phyloP scores from a whole-genome alignment of 2,797 vertebrate genomes.

The Pelochelys cantorii region DNA sequence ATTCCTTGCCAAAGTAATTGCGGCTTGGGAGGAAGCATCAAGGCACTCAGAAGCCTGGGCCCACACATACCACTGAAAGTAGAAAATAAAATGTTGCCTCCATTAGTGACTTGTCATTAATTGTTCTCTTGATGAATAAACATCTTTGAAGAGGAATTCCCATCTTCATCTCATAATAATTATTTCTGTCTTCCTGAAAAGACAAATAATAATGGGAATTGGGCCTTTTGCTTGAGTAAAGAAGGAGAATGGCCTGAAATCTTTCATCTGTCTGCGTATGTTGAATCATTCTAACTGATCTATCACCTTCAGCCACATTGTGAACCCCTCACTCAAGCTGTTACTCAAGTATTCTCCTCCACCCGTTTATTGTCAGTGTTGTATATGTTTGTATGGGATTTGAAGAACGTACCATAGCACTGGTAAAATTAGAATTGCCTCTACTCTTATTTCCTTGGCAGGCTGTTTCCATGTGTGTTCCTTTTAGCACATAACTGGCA shows the following conservation, averaged over 20 bases:
- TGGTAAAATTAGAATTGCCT: conserved; percentile 49
- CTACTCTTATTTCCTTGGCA: conserved; percentile 33
- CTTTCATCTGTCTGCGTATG: no score
- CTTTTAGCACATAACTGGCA: conserved; percentile 32
- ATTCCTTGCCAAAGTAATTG: conserved; percentile 55
- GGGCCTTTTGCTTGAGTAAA: no score
- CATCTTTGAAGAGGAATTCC: conserved; percentile 53
- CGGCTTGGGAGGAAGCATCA: conserved; percentile 57
- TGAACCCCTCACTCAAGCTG: no score
- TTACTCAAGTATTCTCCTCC: no score
- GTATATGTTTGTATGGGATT: conserved; percentile 38
- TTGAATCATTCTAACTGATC: no score
- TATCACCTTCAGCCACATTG: no score
- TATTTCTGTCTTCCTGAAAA: conserved; percentile 57
- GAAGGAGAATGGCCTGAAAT: no score
- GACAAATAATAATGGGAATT: neutral
- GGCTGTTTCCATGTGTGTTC: neutral
- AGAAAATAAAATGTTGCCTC: conserved; percentile 39
- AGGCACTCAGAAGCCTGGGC: conserved; percentile 5
- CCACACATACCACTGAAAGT: conserved; percentile 31
- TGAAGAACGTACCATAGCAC: conserved; percentile 6
- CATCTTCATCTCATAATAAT: conserved; percentile 54
- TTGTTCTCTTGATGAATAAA: conserved; percentile 64
- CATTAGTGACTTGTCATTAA: conserved; percentile 54
- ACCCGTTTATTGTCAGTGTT: conserved; percentile 33